These are phyloP conservation scores for Balearica regulorum DNA, from an alignment of 2,797 vertebrate species.

Conservation along the genomic window DNA sequence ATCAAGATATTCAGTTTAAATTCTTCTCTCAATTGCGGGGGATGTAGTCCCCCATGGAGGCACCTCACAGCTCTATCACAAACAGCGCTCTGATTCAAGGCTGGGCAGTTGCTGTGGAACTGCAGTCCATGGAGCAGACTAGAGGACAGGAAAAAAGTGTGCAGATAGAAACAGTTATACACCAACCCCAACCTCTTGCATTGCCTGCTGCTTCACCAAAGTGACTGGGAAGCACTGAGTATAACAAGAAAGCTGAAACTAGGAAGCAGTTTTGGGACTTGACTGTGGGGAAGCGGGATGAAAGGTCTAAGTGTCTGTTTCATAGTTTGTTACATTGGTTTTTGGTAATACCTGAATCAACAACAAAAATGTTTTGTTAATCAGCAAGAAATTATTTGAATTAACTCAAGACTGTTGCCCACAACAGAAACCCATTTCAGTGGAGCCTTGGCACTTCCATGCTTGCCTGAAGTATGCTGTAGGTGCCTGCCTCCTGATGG, in stretches of 20 bases:
- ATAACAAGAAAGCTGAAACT: neutral
- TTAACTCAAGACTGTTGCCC: neutral
- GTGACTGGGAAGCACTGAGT: neutral
- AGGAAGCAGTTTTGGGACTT: neutral
- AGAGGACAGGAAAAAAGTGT: neutral
- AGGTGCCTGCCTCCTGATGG: neutral
- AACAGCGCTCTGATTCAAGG: neutral
- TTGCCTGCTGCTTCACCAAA: neutral
- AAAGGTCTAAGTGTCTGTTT: neutral
- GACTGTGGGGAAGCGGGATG: neutral
- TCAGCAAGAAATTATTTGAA: neutral
- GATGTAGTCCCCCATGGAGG: neutral
- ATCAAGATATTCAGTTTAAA: neutral
- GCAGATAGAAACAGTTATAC: neutral
- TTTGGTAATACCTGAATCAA: neutral
- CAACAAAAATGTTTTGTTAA: neutral
- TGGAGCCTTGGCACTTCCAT: neutral
- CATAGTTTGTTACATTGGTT: neutral
- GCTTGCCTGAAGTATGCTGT: neutral
- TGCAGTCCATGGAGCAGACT: neutral
- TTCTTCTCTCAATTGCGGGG: neutral
- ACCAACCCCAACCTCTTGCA: neutral
- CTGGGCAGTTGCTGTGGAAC: neutral
- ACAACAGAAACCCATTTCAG: neutral
- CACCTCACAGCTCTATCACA: neutral